Percentiles rank a stretch among this genome's conserved stretches.
Conservation (phyloP, 2,888 invertebrate genomes). For the Volucella inanis region DNA sequence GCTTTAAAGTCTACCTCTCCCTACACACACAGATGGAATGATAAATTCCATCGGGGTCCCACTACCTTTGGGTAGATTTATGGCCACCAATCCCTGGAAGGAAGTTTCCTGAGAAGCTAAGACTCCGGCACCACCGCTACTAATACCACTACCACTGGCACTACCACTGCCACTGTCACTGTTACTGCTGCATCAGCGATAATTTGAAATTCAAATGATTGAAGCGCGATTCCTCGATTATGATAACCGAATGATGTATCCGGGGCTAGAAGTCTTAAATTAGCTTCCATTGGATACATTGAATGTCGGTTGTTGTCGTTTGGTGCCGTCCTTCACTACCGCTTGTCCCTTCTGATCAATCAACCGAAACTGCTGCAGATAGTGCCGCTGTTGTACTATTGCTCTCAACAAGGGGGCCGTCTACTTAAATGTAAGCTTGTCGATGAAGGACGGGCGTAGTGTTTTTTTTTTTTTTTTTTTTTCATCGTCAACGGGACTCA, state of each 20-base stretch:
- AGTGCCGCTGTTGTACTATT: constrained; percentile 34
- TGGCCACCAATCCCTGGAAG: constrained; percentile 62
- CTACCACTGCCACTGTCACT: not conserved
- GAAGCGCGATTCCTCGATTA: constrained; percentile 75
- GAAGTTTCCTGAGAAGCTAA: constrained; percentile 67
- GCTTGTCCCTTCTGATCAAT: constrained; percentile 51
- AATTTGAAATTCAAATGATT: constrained; percentile 77
- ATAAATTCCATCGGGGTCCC: constrained; percentile 64
- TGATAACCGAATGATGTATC: constrained; percentile 75
- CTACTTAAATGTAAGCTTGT: constrained; percentile 45
- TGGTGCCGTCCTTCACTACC: constrained; percentile 5
- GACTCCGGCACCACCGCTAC: not conserved
- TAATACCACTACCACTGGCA: constrained; percentile 15
- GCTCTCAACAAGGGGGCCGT: constrained; percentile 29
- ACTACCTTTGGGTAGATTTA: constrained; percentile 64
- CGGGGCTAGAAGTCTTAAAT: constrained; percentile 68
- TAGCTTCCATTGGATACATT: constrained; percentile 62
- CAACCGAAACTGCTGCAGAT: constrained; percentile 47
- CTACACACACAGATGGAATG: constrained; percentile 23
- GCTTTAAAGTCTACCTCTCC: constrained; percentile 50
- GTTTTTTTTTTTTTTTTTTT: constrained; percentile 25
- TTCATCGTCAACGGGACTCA: constrained; percentile 60
- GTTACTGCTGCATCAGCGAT: constrained; percentile 22
- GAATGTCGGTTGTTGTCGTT: constrained; percentile 10
- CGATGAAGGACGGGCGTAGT: constrained; percentile 67